Base-by-base conservation (phyloP, 2,888 invertebrate species). In the Sinhomidia bicolor region DNA sequence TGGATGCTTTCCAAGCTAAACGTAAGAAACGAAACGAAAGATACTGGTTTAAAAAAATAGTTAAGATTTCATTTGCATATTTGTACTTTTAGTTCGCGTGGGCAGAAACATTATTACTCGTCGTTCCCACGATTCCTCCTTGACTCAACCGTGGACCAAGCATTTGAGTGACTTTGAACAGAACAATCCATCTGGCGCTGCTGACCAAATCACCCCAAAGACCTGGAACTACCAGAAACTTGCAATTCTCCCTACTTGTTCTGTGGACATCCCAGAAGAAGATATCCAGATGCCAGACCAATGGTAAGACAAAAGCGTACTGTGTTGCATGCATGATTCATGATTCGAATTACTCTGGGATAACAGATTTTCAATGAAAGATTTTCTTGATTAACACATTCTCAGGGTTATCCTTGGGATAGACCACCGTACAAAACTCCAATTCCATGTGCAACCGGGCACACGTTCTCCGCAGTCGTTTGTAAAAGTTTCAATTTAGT, bases 1-100 rank as follows among this genome's bases (percentile, higher is more conserved):
- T 89, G 54, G 89, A 89, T 57, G 36, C 88, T 6, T 89, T 89
- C 47, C 84, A 87, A 20, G 85, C 80, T 23, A 79, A 86, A 60
- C 12, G 86, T 89, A 85, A 71, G 71, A 14, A 54, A 54, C 36
- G 4, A 47, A 14, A 47, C n/a, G n/a, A n/a, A n/a, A n/a, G n/a
- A n/a, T n/a, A n/a, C n/a, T n/a, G n/a, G n/a, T n/a, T n/a, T n/a
- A n/a, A n/a, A n/a, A n/a, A n/a, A n/a, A n/a, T n/a, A n/a, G n/a
- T n/a, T n/a, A n/a, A n/a, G n/a, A n/a, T n/a, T 36, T 36, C 7
- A 36, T 36, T 36, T 7, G 7, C 3, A 36, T 60, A 14, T 41
- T 51, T 36, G 47, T 32, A 12, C 29, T 84, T 32, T 44, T 20
- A 81, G 82, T 88, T 0, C 60, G 82, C 1, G 78, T 76, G 7